Evolutionary conservation across 1,140 invertebrate species (phyloP).

Genomic region (Sipha flava): DNA sequence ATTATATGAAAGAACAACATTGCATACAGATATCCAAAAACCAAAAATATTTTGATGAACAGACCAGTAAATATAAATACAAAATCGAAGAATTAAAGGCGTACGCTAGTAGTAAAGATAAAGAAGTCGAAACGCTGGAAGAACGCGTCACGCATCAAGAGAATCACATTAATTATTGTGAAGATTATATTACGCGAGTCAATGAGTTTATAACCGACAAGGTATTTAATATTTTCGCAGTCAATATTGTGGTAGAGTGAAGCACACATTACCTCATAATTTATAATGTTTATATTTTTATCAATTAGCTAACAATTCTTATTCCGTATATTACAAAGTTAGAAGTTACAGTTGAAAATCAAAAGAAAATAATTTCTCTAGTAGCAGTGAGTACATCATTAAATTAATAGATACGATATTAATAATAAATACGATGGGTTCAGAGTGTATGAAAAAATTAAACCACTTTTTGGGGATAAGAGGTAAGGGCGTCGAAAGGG

Average conservation of each 20-base stretch:
- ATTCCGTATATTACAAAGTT: background rate
- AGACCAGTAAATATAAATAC: background rate
- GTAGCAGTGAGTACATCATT: background rate
- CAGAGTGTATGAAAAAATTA: too few species aligned
- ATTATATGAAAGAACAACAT: background rate
- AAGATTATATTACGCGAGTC: background rate
- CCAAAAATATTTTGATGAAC: background rate
- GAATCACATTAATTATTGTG: too few species aligned
- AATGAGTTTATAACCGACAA: background rate
- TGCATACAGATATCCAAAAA: background rate
- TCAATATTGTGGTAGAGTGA: too few species aligned
- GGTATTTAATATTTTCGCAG: background rate
- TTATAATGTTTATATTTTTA: too few species aligned
- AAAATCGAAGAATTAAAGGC: background rate
- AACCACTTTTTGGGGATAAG: too few species aligned
- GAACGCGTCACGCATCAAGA: background rate
- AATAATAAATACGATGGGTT: too few species aligned
- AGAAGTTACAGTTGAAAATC: background rate
- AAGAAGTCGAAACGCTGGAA: background rate
- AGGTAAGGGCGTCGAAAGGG: too few species aligned
- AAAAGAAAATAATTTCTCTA: background rate
- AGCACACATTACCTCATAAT: too few species aligned
- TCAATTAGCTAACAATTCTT: background rate
- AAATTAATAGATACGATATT: too few species aligned
- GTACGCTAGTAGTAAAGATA: background rate